Conservation (phyloP, 2,113 vertebrate species). For the Oceanodroma tethys region DNA sequence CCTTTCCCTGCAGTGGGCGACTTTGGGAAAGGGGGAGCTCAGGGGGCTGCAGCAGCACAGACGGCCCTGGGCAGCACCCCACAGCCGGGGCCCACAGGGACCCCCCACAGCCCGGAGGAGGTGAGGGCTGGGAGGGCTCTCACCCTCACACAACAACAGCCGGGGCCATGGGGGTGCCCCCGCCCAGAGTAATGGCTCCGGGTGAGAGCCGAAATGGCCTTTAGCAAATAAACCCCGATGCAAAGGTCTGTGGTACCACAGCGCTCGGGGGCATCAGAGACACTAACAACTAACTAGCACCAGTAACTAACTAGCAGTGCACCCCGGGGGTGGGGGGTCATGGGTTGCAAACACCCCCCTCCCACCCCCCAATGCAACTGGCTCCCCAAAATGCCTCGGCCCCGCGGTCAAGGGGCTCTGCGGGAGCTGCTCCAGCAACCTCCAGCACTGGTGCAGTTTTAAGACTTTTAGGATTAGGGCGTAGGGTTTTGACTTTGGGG, state of each 20-base stretch:
- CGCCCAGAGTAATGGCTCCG: neutral
- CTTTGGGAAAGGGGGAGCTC: too few relatives aligned
- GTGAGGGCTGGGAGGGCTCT: neutral
- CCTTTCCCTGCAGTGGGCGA: too few relatives aligned
- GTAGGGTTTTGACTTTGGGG: neutral
- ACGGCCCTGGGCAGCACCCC: neutral
- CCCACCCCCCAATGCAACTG: too few relatives aligned
- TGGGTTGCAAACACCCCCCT: neutral
- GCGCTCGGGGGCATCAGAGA: neutral
- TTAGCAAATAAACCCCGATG: neutral
- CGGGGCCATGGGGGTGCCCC: too few relatives aligned
- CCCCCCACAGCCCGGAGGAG: neutral
- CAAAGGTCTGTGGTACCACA: neutral
- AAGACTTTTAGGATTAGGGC: accelerated
- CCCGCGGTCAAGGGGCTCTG: neutral
- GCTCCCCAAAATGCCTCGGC: neutral
- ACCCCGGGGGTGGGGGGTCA: too few relatives aligned
- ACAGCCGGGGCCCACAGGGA: neutral
- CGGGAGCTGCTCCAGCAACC: neutral
- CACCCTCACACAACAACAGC: neutral
- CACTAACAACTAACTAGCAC: too few relatives aligned
- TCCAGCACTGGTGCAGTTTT: neutral
- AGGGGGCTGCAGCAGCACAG: too few relatives aligned
- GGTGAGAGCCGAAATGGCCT: too few relatives aligned
- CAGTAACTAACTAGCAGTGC: neutral